Base-by-base conservation (phyloP, 2,113 vertebrate species). In the Camarhynchus parvulus region DNA sequence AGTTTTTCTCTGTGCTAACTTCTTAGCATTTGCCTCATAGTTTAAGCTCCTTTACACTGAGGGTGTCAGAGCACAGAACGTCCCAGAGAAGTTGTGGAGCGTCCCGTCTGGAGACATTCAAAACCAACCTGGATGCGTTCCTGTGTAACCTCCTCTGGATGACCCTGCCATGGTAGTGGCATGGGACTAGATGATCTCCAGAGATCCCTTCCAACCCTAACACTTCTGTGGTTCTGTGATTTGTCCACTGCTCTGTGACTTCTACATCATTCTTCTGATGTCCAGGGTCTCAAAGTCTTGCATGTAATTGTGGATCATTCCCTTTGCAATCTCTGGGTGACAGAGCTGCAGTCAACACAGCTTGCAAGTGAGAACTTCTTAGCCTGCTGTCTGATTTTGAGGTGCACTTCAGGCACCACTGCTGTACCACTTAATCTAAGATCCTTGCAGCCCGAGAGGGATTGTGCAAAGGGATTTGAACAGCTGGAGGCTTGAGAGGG, bases 251-350 rank as follows among this genome's bases (percentile, higher is more conserved):
- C 37, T 55, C 44, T 89, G 50, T 14, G 59, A 69, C 39, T 59
- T 42, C 39, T 39, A 3, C 14, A 7, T 44, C 9, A 42, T 50
- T 59, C 14, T 21, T 70, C 55, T 69, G 18, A 49, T 50, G 68
- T 37, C 4, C 15, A 24, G 7, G 13, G 10, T 53, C 73, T 70
- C 39, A 39, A 39, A 39, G 39, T 39, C 55, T 50, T 31, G 2
- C 7, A 7, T 49, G 35, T 42, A 20, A 17, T 50, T 52, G 13
- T 50, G 37, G 44, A 24, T 11, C 0, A 1, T 63, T 75, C 72
- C 42, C 56, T 52, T 5, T 1, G 2, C 37, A 59, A 19, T n/a
- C 0, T 0, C 58, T 37, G 37, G 15, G 14, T 53, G 37, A 61
- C 37, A 41, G 27, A 69, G 21, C 16, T 75, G 33, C 23, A 78